These are phyloP conservation scores for Tubulanus polymorphus DNA, from an alignment of 2,888 invertebrate species.

Conservation along the genomic window DNA sequence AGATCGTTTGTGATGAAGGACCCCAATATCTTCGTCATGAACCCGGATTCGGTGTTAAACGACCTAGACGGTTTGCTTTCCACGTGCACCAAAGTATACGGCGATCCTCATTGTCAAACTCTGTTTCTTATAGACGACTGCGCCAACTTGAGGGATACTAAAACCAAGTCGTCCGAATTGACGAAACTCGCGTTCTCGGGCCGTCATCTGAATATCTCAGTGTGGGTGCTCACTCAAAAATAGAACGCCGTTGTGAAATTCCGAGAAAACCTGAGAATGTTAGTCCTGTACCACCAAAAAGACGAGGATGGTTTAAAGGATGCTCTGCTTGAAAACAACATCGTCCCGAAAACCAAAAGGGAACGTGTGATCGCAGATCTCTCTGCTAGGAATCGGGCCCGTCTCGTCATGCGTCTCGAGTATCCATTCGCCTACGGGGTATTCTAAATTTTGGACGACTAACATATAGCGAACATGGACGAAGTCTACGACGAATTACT, in stretches of 20 bases:
- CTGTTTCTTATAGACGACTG: conserved; percentile 24
- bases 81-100: not conserved
- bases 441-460: too few species aligned
- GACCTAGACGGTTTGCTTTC: conserved; percentile 5
- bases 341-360: not conserved
- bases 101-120: conserved; percentile 15
- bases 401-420: not conserved
- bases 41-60: conserved; percentile 13
- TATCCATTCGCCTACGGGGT: not conserved
- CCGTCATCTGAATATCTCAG: conserved; percentile 16
- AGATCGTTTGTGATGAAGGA: conserved; percentile 11
- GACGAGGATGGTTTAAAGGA: conserved; percentile 5
- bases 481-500: not conserved
- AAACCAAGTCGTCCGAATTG: conserved; percentile 19
- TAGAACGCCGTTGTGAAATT: conserved; percentile 21
- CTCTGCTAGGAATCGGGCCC: not conserved
- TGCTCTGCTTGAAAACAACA: not conserved
- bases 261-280: conserved; percentile 18
- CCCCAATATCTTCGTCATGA: conserved; percentile 7
- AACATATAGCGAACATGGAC: not conserved
- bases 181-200: conserved; percentile 19
- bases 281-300: conserved; percentile 20
- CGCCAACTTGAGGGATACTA: conserved; percentile 16
- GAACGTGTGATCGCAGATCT: not conserved
- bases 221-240: conserved; percentile 21